A percentile compares a stretch with the other conserved stretches of the same genome.
These are phyloP conservation scores for Gymnodraco acuticeps DNA, from an alignment of 2,797 vertebrate species.

Conservation along the genomic window DNA sequence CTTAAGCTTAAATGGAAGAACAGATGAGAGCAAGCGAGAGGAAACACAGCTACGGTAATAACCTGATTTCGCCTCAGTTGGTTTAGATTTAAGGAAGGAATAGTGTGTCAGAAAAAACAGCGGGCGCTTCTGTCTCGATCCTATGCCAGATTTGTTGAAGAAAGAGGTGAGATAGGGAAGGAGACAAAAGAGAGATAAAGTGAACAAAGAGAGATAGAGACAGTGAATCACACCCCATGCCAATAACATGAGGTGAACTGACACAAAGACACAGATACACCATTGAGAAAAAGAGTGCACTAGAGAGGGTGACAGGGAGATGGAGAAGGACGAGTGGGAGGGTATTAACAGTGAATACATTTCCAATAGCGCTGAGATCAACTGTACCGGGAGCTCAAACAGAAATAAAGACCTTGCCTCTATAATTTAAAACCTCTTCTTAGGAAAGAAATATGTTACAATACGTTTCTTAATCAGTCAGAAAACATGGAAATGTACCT, in stretches of 20 bases:
- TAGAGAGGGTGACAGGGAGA: constrained; percentile 42
- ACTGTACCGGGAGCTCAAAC: constrained; percentile 64
- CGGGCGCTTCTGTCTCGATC: constrained; percentile 73
- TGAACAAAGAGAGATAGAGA: constrained; percentile 71
- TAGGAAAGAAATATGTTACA: constrained; percentile 30
- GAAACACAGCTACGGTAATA: constrained; percentile 77
- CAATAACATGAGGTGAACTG: constrained; percentile 71
- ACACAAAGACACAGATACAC: constrained; percentile 73
- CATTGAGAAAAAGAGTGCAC: constrained; percentile 62
- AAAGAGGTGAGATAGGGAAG: constrained; percentile 54
- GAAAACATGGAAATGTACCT: constrained; percentile 65
- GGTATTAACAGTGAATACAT: constrained; percentile 70
- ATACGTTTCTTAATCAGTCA: constrained; percentile 65
- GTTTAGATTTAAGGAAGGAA: constrained; percentile 82
- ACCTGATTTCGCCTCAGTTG: constrained; percentile 80
- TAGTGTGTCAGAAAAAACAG: constrained; percentile 78
- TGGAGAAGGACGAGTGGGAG: constrained; percentile 61
- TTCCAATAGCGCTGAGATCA: constrained; percentile 73
- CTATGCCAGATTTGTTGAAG: constrained; percentile 70
- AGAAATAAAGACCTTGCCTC: constrained; percentile 64
- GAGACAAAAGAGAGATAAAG: constrained; percentile 60
- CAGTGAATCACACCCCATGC: constrained; percentile 66
- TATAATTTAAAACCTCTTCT: constrained; percentile 57
- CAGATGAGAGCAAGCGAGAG: constrained; percentile 39
- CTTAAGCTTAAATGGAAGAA: constrained; percentile 68